A percentile compares a stretch with the other conserved stretches of the same genome.
These are phyloP conservation scores for Acronicta psi DNA, from an alignment of 2,888 invertebrate genomes.

Conservation along the genomic window DNA sequence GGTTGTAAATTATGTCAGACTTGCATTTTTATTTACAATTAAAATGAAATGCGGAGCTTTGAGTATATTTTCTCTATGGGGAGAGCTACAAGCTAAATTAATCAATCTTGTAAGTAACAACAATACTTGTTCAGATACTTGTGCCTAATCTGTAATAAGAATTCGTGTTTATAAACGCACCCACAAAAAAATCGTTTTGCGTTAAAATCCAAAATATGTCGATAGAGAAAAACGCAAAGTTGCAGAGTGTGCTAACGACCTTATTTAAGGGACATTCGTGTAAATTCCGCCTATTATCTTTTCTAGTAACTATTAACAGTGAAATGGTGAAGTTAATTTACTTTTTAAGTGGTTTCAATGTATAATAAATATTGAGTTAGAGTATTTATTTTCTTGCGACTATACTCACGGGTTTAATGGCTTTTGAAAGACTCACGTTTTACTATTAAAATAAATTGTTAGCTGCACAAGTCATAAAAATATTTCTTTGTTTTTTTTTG, in stretches of 20 bases:
- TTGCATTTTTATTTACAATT: too few relatives aligned
- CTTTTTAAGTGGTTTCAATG: constrained; percentile 14
- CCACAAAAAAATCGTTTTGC: too few relatives aligned
- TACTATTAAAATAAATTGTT: not conserved
- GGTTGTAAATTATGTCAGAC: too few relatives aligned
- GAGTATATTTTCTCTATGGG: too few relatives aligned
- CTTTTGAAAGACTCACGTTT: not conserved
- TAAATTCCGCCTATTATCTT: constrained; percentile 5
- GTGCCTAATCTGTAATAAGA: too few relatives aligned
- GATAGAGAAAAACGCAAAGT: constrained; percentile 5
- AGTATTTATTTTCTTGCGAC: constrained; percentile 2
- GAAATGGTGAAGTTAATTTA: constrained; percentile 15
- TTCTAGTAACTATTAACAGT: constrained; percentile 10
- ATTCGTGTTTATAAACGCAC: too few relatives aligned
- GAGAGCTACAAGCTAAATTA: too few relatives aligned
- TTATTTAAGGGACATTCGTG: constrained; percentile 8
- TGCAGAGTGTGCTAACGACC: constrained; percentile 4
- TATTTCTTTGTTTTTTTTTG: too few relatives aligned
- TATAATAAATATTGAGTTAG: not conserved
- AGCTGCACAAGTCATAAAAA: not conserved
- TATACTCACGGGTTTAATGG: not conserved
- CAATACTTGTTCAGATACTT: too few relatives aligned
- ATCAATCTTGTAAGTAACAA: too few relatives aligned
- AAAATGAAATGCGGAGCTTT: too few relatives aligned
- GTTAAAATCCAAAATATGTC: constrained; percentile 13